Base-by-base conservation (phyloP, 1,140 invertebrate species). In the Berghia stephanieae region DNA sequence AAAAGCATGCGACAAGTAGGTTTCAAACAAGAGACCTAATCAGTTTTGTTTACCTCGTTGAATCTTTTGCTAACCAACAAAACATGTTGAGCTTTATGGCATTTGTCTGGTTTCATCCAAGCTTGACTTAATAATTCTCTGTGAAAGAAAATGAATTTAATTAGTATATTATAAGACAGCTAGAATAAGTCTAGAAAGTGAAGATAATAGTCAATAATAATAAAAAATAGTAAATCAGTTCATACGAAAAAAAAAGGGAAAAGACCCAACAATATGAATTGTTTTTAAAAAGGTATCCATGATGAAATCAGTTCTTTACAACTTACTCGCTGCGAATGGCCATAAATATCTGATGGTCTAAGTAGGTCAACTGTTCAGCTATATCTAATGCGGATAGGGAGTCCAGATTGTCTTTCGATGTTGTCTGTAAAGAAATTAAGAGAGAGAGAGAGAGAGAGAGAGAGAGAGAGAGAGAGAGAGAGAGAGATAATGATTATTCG, bases 321-420 rank as follows among this genome's bases (percentile, higher is more conserved):
- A 93, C 94, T 93, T 91, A 97, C 96, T 96, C 95, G 93, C 95
- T 96, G 36, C 93, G 90, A 72, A 98, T 97, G 0, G 94, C 92
- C 27, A 95, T 92, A 86, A 98, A 97, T 81, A 98, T 97, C 86
- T 96, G 94, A 88, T 97, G 96, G 88, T 98, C 96, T 78, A 98
- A 90, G 85, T 95, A 97, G 0, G 96, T 97, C 92, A 98, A 94
- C 88, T 96, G 95, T 88, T 98, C 96, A 2, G 96, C 96, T 70
- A 98, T 96, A 89, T 97, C 96, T 36, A 97, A 87, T 1, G 96
- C 96, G 38, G 95, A 96, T 27, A 97, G 83, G 0, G 94, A 94
- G 87, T 96, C 95, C 82, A 97, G 94, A 75, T 91, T 96, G 84
- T 96, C 96, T 84, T 94, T 95, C 63, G 92, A 95, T 46, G 94